These are phyloP conservation scores for Oceanodroma tethys DNA, from an alignment of 2,113 vertebrate species.

Conservation along the genomic window DNA sequence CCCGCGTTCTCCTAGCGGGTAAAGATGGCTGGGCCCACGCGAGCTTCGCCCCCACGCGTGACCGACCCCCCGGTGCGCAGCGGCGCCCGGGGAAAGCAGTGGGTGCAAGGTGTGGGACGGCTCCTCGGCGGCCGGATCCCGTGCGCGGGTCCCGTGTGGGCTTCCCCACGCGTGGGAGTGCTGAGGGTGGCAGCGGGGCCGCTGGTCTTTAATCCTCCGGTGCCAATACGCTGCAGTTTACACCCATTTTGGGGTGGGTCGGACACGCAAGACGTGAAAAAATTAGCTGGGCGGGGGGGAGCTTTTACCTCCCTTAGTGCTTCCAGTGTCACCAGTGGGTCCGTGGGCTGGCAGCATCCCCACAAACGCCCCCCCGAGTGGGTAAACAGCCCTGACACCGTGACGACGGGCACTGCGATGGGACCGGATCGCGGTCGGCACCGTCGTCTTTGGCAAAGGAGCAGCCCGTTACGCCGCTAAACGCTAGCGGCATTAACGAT, in stretches of 20 bases:
- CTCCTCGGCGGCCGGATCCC: neutral
- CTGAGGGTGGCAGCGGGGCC: neutral
- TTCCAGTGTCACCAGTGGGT: neutral
- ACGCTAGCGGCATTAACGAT: neutral
- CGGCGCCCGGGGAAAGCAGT: neutral
- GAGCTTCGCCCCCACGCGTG: neutral
- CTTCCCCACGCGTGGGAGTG: neutral
- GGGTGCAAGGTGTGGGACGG: neutral
- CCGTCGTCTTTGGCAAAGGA: neutral
- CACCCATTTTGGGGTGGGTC: neutral
- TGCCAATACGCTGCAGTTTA: neutral
- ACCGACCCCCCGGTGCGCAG: neutral
- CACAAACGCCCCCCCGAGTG: rapidly evolving
- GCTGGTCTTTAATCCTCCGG: neutral
- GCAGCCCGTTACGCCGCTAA: neutral
- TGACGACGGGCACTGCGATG: neutral
- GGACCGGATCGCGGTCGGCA: neutral
- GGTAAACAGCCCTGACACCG: neutral
- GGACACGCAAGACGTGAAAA: neutral
- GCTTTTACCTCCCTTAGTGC: neutral
- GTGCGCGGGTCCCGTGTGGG: neutral
- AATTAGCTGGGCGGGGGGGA: neutral
- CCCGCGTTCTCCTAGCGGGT: neutral
- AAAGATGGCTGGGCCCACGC: neutral
- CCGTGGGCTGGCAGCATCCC: neutral